These are phyloP conservation scores for Naja naja DNA, from an alignment of 2,113 vertebrate genomes.

Conservation along the genomic window DNA sequence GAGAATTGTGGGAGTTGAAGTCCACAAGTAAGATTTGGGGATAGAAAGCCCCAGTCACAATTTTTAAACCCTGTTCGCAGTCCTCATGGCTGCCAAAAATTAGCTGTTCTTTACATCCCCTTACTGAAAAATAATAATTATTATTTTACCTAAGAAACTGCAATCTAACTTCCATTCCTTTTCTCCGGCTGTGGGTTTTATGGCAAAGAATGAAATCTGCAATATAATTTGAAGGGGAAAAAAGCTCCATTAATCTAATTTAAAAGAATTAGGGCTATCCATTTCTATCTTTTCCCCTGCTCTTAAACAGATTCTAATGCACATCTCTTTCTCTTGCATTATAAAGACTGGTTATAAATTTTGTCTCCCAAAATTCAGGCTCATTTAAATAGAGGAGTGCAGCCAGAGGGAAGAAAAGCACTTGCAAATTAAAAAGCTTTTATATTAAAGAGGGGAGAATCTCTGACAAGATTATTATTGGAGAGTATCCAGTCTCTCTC, in stretches of 20 bases:
- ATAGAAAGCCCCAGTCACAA: neutral
- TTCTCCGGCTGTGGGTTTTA: neutral
- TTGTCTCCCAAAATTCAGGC: neutral
- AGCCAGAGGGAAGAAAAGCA: neutral
- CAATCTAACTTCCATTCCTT: neutral
- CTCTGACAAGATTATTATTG: neutral
- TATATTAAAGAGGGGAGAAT: neutral
- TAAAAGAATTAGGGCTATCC: neutral
- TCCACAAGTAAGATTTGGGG: neutral
- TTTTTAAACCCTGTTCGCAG: neutral
- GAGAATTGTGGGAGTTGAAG: neutral
- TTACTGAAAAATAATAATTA: neutral
- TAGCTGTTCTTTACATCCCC: neutral
- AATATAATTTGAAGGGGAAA: neutral
- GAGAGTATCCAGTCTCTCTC: neutral
- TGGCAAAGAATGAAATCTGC: neutral
- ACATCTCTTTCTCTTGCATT: neutral
- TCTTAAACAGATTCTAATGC: neutral
- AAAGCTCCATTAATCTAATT: neutral
- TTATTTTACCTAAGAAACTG: neutral
- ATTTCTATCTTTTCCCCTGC: neutral
- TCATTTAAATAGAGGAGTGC: neutral
- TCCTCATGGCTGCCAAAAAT: neutral
- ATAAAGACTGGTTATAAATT: neutral
- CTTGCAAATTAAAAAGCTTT: neutral